Conservation (phyloP, 2,888 invertebrate species). For the Masnerella sp. region DNA sequence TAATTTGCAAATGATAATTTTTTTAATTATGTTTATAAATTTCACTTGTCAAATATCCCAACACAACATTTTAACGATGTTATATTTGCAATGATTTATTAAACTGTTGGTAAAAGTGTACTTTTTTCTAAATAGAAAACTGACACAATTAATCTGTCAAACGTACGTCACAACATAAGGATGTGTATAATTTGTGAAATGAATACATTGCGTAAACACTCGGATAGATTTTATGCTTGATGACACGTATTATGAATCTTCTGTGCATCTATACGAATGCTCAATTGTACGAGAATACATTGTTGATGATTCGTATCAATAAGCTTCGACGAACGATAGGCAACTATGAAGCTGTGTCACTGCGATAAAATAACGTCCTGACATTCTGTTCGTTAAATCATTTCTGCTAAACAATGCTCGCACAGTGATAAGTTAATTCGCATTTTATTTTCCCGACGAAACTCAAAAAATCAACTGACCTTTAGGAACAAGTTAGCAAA, state of each 20-base stretch:
- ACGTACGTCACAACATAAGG: no score
- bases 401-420: constrained; percentile 3
- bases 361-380: constrained; percentile 13
- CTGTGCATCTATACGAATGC: not conserved
- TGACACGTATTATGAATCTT: constrained; percentile 23
- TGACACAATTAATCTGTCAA: no score
- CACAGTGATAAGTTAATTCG: not conserved
- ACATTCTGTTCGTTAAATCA: constrained; percentile 5
- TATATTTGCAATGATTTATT: no score
- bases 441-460: no score
- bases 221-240: constrained; percentile 9
- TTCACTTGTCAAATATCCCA: no score
- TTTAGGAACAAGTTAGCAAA: no score
- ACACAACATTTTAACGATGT: no score
- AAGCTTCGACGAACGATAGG: constrained; percentile 11
- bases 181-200: constrained; percentile 7
- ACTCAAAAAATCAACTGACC: no score
- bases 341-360: not conserved
- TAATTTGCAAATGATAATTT: no score
- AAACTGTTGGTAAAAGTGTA: no score
- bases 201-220: constrained; percentile 2
- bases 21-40: no score
- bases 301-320: constrained; percentile 20
- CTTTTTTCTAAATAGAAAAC: no score
- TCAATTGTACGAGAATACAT: constrained; percentile 20